These are phyloP conservation scores for Papilio xuthus DNA, from an alignment of 1,140 invertebrate genomes.

Conservation along the genomic window DNA sequence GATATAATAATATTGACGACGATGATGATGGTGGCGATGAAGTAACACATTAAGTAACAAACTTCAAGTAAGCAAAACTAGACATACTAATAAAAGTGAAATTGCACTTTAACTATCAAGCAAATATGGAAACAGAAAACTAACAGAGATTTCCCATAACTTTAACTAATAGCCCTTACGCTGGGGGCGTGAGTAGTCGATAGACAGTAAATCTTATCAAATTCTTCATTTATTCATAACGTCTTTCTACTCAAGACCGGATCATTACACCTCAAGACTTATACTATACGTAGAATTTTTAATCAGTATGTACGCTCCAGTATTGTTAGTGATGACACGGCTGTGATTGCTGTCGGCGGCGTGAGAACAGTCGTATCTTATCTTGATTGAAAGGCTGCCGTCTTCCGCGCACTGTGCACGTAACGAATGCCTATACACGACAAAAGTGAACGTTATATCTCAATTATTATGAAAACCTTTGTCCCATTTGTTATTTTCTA, in stretches of 20 bases:
- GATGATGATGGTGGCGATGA: neutral
- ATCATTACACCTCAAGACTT: neutral
- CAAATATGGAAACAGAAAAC: neutral
- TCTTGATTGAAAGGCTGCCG: conserved; percentile 19
- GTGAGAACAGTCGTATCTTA: conserved; percentile 15
- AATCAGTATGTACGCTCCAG: neutral
- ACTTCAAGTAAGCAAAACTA: neutral
- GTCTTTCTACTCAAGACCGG: neutral
- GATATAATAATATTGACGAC: too few species aligned
- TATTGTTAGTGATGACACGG: conserved; percentile 8
- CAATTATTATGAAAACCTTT: conserved; percentile 3
- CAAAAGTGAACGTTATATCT: conserved; percentile 1
- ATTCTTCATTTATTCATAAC: neutral
- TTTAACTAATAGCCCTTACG: neutral
- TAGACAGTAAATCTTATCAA: neutral
- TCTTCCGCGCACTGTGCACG: neutral
- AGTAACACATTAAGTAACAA: neutral
- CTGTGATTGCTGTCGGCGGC: conserved; percentile 16
- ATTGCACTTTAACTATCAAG: too few species aligned
- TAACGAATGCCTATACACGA: neutral
- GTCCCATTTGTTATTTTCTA: neutral
- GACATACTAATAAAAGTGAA: too few species aligned
- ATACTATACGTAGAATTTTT: neutral
- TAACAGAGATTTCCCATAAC: neutral
- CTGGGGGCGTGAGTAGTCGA: neutral